Percentiles rank a stretch among this genome's conserved stretches.
These are phyloP conservation scores for Platycheirus albimanus DNA, from an alignment of 2,888 invertebrate species.

Conservation along the genomic window DNA sequence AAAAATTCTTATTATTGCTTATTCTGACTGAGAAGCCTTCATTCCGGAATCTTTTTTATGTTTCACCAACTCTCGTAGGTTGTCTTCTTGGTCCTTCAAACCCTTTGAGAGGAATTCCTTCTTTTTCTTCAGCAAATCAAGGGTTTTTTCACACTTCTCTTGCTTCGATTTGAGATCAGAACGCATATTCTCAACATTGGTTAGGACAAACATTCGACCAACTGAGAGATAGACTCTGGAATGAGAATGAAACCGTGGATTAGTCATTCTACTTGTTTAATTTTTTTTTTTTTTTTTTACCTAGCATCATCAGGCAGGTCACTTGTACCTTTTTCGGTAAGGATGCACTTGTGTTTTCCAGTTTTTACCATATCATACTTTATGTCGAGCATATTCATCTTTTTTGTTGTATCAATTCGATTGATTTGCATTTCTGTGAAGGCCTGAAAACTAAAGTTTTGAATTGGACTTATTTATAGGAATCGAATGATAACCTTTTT, in stretches of 20 bases:
- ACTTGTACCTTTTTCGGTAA: slow-evolving; percentile 85
- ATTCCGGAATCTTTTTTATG: slow-evolving; percentile 84
- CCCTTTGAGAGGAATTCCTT: slow-evolving; percentile 89
- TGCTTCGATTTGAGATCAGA: slow-evolving; percentile 85
- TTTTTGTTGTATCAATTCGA: slow-evolving; percentile 90
- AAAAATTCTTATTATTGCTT: slow-evolving; percentile 32
- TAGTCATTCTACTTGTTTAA: background rate
- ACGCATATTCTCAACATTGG: slow-evolving; percentile 86
- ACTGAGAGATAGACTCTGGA: slow-evolving; percentile 84
- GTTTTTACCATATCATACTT: slow-evolving; percentile 88
- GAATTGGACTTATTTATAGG: background rate
- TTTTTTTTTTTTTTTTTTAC: slow-evolving; percentile 74
- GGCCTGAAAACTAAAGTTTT: slow-evolving; percentile 83
- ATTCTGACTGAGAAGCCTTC: slow-evolving; percentile 53
- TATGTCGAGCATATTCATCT: slow-evolving; percentile 89
- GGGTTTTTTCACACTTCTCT: slow-evolving; percentile 86
- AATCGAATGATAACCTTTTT: slow-evolving; percentile 79
- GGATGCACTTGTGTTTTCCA: slow-evolving; percentile 87
- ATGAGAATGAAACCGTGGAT: slow-evolving; percentile 3
- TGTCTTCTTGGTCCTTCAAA: slow-evolving; percentile 91
- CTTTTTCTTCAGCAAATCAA: slow-evolving; percentile 88
- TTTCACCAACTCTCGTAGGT: slow-evolving; percentile 90
- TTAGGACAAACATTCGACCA: slow-evolving; percentile 91
- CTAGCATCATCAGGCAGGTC: slow-evolving; percentile 80
- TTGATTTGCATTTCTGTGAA: slow-evolving; percentile 91